Percentiles rank a stretch among this genome's conserved stretches.
Conservation (phyloP, 2,113 vertebrate species). For the Rhinogobius similis region DNA sequence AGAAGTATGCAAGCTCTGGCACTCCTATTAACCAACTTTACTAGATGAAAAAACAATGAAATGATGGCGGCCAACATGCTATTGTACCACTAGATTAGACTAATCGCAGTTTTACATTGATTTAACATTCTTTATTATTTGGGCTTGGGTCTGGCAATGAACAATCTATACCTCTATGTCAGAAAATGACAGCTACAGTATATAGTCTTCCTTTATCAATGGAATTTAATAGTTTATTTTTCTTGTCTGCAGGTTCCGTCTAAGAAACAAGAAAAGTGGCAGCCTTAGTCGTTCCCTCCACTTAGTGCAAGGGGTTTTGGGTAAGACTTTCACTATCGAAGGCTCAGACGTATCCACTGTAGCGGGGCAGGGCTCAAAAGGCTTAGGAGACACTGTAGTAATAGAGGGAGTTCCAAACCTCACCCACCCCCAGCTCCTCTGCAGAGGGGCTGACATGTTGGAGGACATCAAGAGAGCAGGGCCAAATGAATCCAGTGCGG, state of each 20-base stretch:
- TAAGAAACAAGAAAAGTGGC: conserved; percentile 94
- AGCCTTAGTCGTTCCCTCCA: conserved; percentile 84
- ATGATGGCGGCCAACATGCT: neutral
- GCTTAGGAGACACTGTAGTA: conserved; percentile 79
- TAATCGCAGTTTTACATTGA: too few species aligned
- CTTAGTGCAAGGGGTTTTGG: conserved; percentile 66
- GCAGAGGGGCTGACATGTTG: conserved; percentile 83
- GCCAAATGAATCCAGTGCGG: conserved; percentile 69
- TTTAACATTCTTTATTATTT: neutral
- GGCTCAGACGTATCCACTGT: conserved; percentile 80
- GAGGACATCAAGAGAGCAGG: conserved; percentile 85
- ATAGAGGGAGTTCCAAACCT: conserved; percentile 77
- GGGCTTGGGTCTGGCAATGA: too few species aligned
- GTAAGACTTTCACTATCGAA: conserved; percentile 76
- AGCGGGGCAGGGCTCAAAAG: conserved; percentile 69
- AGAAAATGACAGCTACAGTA: neutral
- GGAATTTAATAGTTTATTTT: neutral
- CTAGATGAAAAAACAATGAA: neutral
- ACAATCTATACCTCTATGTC: too few species aligned
- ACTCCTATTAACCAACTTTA: neutral
- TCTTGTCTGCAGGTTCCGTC: conserved; percentile 80
- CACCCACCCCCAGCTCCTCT: conserved; percentile 83
- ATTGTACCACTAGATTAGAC: neutral
- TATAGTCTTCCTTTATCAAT: neutral
- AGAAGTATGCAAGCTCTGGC: conserved; percentile 84